Base-by-base conservation (phyloP, 2,113 vertebrate species). In the Ia io region DNA sequence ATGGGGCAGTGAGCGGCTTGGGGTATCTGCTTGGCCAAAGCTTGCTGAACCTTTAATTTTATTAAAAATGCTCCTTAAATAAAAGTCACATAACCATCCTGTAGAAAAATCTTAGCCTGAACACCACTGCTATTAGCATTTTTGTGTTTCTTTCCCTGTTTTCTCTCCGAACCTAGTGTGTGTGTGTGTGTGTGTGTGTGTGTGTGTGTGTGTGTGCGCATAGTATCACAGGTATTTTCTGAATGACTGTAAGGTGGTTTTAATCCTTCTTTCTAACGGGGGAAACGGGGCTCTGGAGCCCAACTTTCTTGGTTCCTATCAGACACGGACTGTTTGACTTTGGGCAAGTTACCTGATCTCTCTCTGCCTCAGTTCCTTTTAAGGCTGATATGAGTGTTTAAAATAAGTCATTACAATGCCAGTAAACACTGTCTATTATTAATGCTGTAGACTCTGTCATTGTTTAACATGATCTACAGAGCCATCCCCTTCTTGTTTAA, bases 61-160 rank as follows among this genome's bases (percentile, higher is more conserved):
- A 95, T 94, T 95, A 32, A 76, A 88, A 97, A 35, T 7, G 78
- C 86, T 18, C 32, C 65, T 80, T 53, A 42, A 92, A 59, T 80
- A 74, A 73, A 88, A 84, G 18, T 67, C 86, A 70, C 0, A 7
- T 91, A 73, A 42, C 42, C 22, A 94, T 23, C 10, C 7, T 78
- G 32, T 37, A 69, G 77, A 76, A 86, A 93, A 91, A 59, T 53
- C 18, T 71, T 88, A 74, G 56, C 51, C 76, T 0, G 3, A 35
- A 61, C 28, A 51, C 56, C 35, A 73, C 18, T 10, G 32, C 32
- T 25, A 3, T 85, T 79, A 70, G 53, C n/a, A 13, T 74, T 42
- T 69, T 28, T 42, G 20, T 51, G 11, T 79, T 70, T 73, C 74
- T 35, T 74, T 69, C 23, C 37, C 22, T 59, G n/a, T 84, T 80